A percentile compares a stretch with the other conserved stretches of the same genome.
These are phyloP conservation scores for Anolis sagrei DNA, from an alignment of 2,113 vertebrate genomes.

Conservation along the genomic window DNA sequence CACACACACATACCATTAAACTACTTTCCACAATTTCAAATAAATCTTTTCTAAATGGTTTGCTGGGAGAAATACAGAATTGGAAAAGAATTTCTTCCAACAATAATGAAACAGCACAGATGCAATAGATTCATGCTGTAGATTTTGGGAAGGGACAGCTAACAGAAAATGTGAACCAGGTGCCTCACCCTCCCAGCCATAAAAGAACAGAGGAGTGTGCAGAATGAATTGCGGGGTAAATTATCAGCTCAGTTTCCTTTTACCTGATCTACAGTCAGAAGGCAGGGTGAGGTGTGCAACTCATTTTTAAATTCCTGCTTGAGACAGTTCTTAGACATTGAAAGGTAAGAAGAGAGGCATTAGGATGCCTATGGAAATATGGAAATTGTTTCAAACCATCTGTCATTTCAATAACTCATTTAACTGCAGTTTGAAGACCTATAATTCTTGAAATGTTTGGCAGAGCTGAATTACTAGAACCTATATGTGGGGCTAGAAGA, in stretches of 20 bases:
- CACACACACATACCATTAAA: neutral
- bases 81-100: neutral
- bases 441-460: neutral
- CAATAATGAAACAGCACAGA: neutral
- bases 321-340: neutral
- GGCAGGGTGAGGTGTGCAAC: neutral
- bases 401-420: conserved; percentile 3
- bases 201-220: neutral
- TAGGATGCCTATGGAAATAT: neutral
- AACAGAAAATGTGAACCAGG: conserved; percentile 2
- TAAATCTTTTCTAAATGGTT: neutral
- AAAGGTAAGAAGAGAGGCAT: neutral
- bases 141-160: neutral
- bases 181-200: neutral
- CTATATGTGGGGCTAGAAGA: neutral
- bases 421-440: conserved; percentile 16
- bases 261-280: neutral
- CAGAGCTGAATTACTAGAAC: neutral
- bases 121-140: neutral
- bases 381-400: neutral
- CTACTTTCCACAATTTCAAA: neutral
- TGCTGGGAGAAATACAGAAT: neutral
- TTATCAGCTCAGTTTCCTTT: neutral
- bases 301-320: neutral
- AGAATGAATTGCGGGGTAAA: neutral